Evolutionary conservation across 1,140 invertebrate genomes (phyloP), one percentile per base, ranked within the genome.

Genomic region (Tetramorium simillimum): DNA sequence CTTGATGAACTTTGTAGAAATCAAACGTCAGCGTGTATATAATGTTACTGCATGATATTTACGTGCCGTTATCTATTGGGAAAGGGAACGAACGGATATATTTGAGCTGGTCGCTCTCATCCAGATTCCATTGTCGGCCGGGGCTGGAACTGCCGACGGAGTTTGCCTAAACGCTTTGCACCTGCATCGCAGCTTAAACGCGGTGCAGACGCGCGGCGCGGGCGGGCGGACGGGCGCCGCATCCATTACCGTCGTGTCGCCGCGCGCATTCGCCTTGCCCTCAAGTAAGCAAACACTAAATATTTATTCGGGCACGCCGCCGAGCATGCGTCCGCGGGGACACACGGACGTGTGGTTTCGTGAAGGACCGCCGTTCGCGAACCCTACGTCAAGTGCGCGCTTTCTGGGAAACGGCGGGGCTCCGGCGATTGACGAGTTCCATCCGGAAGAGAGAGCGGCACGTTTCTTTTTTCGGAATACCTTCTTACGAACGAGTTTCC

Each of bases 141-240:
- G 24, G 67, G 49, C 40, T 43, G 14, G n/a, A 14, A 6, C 73
- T 16, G 46, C 43, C 16, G 62, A 53, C 24, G 46, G 12, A 84
- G 86, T 87, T 87, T 87, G 67, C 86, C 72, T 49, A 77, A 87
- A 73, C 49, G 80, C 73, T 87, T 87, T 65, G 70, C 86, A 87
- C 86, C 67, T 87, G 80, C 69, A 60, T 67, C 77, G 67, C 78
- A 14, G n/a, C 46, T 80, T 49, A 67, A 80, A 37, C 24, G 53
- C 72, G 37, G 14, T 24, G 73, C 73, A 18, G 53, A 76, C 51
- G 51, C 72, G 24, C n/a, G 9, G 14, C 24, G 46, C 53, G 58
- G 14, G 46, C 53, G 58, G 14, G 56, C 58, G 72, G 16, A 14
- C 80, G 37, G 80, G 40, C 75, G 75, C 63, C 63, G 85, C 60